Evolutionary conservation across 1,140 invertebrate genomes (phyloP).

Genomic region (Heliconius congener): DNA sequence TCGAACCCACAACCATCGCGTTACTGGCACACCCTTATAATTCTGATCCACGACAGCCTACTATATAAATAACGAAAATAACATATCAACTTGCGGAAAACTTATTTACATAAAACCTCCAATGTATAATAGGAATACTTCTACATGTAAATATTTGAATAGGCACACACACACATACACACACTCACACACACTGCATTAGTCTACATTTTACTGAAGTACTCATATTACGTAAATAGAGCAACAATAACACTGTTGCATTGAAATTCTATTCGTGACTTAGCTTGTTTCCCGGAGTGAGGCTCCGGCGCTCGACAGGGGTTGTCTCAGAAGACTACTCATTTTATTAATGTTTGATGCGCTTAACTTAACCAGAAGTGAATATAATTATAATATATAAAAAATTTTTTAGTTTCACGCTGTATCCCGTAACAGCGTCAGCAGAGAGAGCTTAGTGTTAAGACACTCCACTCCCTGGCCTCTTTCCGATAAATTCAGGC

Average conservation of each 20-base stretch:
- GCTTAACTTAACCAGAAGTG: neutral
- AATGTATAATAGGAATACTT: neutral
- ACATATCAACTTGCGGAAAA: neutral
- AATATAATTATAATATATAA: conserved; percentile 7
- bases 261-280: conserved; percentile 22
- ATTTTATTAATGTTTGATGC: conserved; percentile 30
- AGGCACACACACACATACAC: neutral
- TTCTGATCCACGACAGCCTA: no score
- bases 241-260: neutral
- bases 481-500: no score
- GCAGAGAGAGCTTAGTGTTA: no score
- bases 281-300: conserved; percentile 31
- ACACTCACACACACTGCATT: no score
- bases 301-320: conserved; percentile 27
- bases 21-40: no score
- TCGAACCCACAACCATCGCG: no score
- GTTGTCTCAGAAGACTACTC: conserved; percentile 31
- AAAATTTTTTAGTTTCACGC: no score
- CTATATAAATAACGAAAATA: neutral
- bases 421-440: no score
- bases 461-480: no score
- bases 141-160: neutral
- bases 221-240: neutral
- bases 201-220: neutral
- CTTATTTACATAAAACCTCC: neutral